Evolutionary conservation across 2,113 vertebrate genomes (phyloP).

Genomic region (Channa argus): DNA sequence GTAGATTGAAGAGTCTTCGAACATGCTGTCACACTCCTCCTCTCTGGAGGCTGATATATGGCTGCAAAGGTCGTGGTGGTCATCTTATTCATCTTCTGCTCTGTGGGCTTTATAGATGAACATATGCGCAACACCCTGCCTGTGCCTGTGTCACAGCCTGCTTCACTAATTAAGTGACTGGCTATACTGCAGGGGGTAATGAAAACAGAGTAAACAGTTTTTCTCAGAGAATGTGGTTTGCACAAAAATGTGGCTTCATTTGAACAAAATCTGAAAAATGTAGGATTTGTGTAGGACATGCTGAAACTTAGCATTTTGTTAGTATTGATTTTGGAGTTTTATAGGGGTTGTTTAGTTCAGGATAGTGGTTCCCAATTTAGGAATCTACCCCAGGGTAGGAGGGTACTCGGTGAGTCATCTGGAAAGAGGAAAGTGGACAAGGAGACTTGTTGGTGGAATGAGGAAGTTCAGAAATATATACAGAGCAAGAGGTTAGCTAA

Average conservation of each 20-base stretch:
- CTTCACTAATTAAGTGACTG: not conserved
- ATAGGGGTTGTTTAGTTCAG: too few relatives aligned
- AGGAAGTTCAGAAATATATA: too few relatives aligned
- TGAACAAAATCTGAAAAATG: not conserved
- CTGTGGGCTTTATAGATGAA: slow-evolving; percentile 12
- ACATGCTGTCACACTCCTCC: not conserved
- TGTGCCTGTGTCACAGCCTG: not conserved
- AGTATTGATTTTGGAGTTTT: too few relatives aligned
- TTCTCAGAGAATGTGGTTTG: not conserved
- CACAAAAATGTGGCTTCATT: not conserved
- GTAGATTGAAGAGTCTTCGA: slow-evolving; percentile 2
- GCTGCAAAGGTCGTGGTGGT: slow-evolving; percentile 5
- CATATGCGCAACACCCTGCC: not conserved
- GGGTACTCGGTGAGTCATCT: too few relatives aligned
- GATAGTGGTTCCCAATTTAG: not conserved
- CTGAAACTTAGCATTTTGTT: too few relatives aligned
- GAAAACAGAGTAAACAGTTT: not conserved
- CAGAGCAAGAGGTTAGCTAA: too few relatives aligned
- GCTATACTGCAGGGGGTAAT: slow-evolving; percentile 2
- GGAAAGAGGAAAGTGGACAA: too few relatives aligned
- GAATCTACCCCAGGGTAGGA: too few relatives aligned
- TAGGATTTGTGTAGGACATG: too few relatives aligned
- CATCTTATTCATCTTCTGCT: slow-evolving; percentile 32
- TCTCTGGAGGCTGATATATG: slow-evolving; percentile 7
- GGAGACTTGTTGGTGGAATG: too few relatives aligned